Conservation (phyloP, 2,797 vertebrate species). For the Tokudaia tokunoshimensis region DNA sequence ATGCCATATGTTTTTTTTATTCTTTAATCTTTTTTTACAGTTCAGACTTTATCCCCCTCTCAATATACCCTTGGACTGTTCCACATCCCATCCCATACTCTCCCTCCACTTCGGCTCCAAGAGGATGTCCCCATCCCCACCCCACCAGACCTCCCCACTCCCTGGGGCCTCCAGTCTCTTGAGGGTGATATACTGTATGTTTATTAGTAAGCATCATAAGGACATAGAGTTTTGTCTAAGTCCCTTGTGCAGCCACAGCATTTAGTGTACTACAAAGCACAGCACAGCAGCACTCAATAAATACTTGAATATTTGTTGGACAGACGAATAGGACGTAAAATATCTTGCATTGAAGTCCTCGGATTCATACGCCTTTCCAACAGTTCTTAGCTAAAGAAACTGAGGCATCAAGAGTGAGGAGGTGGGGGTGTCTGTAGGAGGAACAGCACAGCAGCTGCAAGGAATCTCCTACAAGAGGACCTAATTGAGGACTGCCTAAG, state of each 20-base stretch:
- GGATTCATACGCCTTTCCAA: slow-evolving; percentile 32
- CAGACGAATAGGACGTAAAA: slow-evolving; percentile 50
- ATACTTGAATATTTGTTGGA: slow-evolving; percentile 12
- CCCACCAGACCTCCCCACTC: too few species aligned
- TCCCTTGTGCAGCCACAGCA: background rate
- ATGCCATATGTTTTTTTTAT: background rate
- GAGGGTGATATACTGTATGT: background rate
- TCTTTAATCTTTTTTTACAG: too few species aligned
- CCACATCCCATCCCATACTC: too few species aligned
- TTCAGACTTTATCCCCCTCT: too few species aligned
- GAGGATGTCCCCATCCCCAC: too few species aligned
- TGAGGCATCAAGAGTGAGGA: background rate
- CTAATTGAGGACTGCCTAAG: too few species aligned
- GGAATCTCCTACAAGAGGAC: too few species aligned
- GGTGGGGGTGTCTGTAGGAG: too few species aligned
- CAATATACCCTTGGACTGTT: too few species aligned
- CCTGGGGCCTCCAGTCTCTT: too few species aligned
- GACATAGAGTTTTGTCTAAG: background rate
- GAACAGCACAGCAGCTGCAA: too few species aligned
- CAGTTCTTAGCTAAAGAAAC: slow-evolving; percentile 40
- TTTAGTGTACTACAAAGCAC: slow-evolving; percentile 5
- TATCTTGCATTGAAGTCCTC: slow-evolving; percentile 39
- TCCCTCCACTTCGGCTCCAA: too few species aligned
- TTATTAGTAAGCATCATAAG: background rate
- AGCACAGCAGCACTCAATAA: background rate